Base-by-base conservation (phyloP, 2,113 vertebrate genomes). In the Martes martes region DNA sequence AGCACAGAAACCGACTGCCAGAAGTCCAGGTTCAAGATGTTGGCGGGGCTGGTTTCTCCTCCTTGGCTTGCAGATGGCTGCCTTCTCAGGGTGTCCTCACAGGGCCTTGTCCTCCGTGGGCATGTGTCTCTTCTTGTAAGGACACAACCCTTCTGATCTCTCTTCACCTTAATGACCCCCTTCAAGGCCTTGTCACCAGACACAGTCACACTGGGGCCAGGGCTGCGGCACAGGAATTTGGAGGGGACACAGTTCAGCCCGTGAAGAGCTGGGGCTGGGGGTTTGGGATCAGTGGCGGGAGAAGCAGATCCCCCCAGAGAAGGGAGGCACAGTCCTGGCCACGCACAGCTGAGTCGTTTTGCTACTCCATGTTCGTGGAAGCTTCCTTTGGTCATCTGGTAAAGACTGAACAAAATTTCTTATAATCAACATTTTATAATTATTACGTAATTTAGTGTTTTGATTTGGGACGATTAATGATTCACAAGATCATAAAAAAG, bases 321-420 rank as follows among this genome's bases (percentile, higher is more conserved):
- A n/a, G 39, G 69, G 36, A 5, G 39, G 63, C 2, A 0, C 28
- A 1, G 59, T 45, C 6, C 61, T 33, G 65, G 45, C 69, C 2
- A 24, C 47, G 33, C 42, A 3, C 28, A 57, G 2, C 45, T n/a
- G 13, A 61, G 39, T 42, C 26, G 0, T 9, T 11, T 0, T 0
- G 15, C 42, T 14, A 0, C 36, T 21, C 6, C 39, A 2, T n/a
- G 71, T 89, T 84, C 69, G 80, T 39, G 45, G 83, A 79, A 65
- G 31, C 19, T 31, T 52, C 42, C 18, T 45, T 42, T 59, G 83
- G 42, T 14, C 74, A 6, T 15, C 47, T 14, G 21, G 0, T 7
- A 42, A 94, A 18, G 33, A 59, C 26, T 7, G 26, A 55, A 83
- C 45, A 89, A 31, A 57, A 45, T 61, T 69, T 79, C 39, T 73